Conservation (phyloP, 1,140 invertebrate species). For the Dolichoris vasculosae region DNA sequence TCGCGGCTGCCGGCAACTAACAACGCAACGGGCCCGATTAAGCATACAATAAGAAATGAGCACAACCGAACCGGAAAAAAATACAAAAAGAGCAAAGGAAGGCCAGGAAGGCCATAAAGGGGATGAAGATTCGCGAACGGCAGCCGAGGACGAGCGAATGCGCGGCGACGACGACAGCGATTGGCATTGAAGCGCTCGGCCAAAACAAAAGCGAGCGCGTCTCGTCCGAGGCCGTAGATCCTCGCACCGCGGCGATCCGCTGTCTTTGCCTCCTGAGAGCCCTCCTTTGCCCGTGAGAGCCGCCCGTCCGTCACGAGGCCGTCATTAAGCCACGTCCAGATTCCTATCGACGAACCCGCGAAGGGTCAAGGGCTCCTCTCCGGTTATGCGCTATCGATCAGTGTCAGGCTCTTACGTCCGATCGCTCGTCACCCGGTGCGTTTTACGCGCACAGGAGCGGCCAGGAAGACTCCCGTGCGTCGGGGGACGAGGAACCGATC, state of each 20-base stretch:
- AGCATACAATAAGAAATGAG: constrained; percentile 21
- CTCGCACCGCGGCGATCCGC: constrained; percentile 29
- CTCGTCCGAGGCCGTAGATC: constrained; percentile 32
- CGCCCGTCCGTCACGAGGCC: constrained; percentile 28
- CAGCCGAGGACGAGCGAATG: background rate
- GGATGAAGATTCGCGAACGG: constrained; percentile 16
- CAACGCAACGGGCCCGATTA: background rate
- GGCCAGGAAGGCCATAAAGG: no score
- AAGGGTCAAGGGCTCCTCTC: constrained; percentile 48
- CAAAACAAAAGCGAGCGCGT: constrained; percentile 1
- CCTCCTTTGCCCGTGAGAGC: background rate
- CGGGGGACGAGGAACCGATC: background rate
- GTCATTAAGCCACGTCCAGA: constrained; percentile 58
- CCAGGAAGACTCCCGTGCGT: no score
- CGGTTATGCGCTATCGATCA: constrained; percentile 52
- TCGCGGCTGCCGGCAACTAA: background rate
- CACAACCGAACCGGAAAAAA: background rate
- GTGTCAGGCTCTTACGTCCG: constrained; percentile 46
- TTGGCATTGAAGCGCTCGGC: constrained; percentile 40
- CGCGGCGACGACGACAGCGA: background rate
- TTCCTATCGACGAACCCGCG: constrained; percentile 49
- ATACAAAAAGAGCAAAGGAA: background rate
- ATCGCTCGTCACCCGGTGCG: constrained; percentile 46
- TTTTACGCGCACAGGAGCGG: background rate
- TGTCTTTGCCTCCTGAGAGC: no score